Evolutionary conservation across 2,888 invertebrate genomes (phyloP).

Genomic region (Argyra leucocephala): DNA sequence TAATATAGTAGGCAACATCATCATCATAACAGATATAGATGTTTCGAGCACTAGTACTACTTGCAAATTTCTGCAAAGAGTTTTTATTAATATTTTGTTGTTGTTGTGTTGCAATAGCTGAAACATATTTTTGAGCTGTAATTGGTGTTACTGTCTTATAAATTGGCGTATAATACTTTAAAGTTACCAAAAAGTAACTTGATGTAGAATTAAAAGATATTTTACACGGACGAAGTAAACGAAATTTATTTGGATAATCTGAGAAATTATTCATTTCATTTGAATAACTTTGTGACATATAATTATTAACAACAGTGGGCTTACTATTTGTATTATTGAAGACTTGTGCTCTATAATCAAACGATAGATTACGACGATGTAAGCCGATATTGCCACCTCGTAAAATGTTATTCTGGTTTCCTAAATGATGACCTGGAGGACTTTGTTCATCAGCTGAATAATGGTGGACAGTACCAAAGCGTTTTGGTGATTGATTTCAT

Average conservation of each 20-base stretch:
- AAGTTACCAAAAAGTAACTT: conserved; percentile 24
- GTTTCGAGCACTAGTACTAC: conserved; percentile 41
- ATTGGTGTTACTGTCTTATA: conserved; percentile 29
- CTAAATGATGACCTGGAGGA: conserved; percentile 38
- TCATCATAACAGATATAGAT: conserved; percentile 41
- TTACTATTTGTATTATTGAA: conserved; percentile 2
- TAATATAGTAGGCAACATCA: conserved; percentile 41
- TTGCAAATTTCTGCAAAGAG: conserved; percentile 40
- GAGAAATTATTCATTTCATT: conserved; percentile 31
- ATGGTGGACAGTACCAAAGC: conserved; percentile 23
- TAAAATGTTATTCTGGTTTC: conserved; percentile 22
- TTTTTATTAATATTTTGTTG: conserved; percentile 22
- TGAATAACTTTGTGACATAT: conserved; percentile 40
- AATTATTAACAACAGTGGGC: conserved; percentile 23
- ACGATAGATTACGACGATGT: conserved; percentile 28
- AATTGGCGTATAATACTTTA: conserved; percentile 35
- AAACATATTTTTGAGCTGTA: conserved; percentile 27
- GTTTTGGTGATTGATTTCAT: conserved; percentile 27
- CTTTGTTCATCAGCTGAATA: conserved; percentile 36
- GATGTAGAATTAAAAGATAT: conserved; percentile 38
- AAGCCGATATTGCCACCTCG: conserved; percentile 21
- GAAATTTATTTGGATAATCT: conserved; percentile 32
- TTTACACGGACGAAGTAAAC: conserved; percentile 38
- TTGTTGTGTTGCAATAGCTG: conserved; percentile 17
- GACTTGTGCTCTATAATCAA: conserved; percentile 20